A percentile compares a stretch with the other conserved stretches of the same genome.
phyloP scores from a whole-genome alignment of 2,797 vertebrate genomes.

The Notolabrus celidotus region DNA sequence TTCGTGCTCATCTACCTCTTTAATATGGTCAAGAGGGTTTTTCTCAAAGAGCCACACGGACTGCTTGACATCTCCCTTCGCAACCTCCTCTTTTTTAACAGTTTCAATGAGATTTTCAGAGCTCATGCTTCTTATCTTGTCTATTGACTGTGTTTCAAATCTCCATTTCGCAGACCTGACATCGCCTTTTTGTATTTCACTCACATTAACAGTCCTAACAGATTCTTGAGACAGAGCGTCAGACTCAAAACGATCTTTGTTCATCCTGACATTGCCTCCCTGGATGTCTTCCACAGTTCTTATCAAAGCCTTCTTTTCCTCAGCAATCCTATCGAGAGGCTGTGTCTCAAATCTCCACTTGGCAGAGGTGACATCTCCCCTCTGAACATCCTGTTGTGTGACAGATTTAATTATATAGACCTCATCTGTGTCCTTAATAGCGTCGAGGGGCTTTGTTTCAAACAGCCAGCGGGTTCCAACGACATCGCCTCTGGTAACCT shows the following conservation, averaged over 20 bases:
- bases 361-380: conserved; percentile 91
- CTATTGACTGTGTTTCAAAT: conserved; percentile 93
- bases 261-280: conserved; percentile 90
- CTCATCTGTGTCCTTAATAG: conserved; percentile 90
- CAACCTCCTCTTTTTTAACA: conserved; percentile 89
- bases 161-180: conserved; percentile 93
- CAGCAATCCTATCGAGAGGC: conserved; percentile 90
- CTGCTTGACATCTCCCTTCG: conserved; percentile 91
- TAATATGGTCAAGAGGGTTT: conserved; percentile 90
- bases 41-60: conserved; percentile 96
- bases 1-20: conserved; percentile 82
- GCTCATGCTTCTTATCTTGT: conserved; percentile 89
- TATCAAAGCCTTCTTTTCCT: conserved; percentile 80
- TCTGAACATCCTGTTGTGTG: conserved; percentile 92
- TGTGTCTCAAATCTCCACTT: conserved; percentile 95
- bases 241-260: conserved; percentile 90
- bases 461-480: conserved; percentile 93
- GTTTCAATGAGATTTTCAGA: conserved; percentile 88
- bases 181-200: conserved; percentile 92
- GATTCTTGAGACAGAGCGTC: conserved; percentile 77
- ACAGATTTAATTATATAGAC: conserved; percentile 94
- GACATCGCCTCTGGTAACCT: conserved; percentile 91
- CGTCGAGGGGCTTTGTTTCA: conserved; percentile 95
- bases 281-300: conserved; percentile 88
- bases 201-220: conserved; percentile 90